phyloP scores from a whole-genome alignment of 2,113 vertebrate genomes.

The Gavialis gangeticus region DNA sequence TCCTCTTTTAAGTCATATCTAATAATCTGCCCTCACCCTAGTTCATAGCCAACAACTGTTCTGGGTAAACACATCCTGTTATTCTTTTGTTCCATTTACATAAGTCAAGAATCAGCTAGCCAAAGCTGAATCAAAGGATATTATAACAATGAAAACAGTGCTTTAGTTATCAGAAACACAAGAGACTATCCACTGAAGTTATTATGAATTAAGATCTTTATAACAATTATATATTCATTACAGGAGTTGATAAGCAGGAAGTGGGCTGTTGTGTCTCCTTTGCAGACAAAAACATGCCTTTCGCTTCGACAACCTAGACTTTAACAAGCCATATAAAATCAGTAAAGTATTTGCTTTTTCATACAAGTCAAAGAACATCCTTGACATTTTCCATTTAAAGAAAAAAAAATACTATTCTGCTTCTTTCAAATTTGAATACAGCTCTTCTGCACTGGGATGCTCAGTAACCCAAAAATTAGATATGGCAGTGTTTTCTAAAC shows the following conservation, averaged over 20 bases:
- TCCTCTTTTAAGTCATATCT: not conserved
- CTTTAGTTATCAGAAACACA: not conserved
- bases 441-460: not conserved
- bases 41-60: conserved; percentile 34
- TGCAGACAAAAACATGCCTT: not conserved
- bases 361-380: too few species aligned
- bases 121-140: conserved; percentile 1
- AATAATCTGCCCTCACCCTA: not conserved
- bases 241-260: not conserved
- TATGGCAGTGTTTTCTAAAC: too few species aligned
- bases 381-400: too few species aligned
- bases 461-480: not conserved
- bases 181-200: not conserved
- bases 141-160: not conserved
- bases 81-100: conserved; percentile 44
- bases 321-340: not conserved
- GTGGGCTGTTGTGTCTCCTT: not conserved
- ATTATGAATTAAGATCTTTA: not conserved
- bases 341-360: not conserved
- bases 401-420: not conserved
- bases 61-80: conserved; percentile 64
- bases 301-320: not conserved
- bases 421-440: not conserved
- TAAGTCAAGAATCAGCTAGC: conserved; percentile 37
- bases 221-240: not conserved